Evolutionary conservation across 2,888 invertebrate species (phyloP), one percentile per base, ranked within the genome.

Genomic region (Malachius bipustulatus): DNA sequence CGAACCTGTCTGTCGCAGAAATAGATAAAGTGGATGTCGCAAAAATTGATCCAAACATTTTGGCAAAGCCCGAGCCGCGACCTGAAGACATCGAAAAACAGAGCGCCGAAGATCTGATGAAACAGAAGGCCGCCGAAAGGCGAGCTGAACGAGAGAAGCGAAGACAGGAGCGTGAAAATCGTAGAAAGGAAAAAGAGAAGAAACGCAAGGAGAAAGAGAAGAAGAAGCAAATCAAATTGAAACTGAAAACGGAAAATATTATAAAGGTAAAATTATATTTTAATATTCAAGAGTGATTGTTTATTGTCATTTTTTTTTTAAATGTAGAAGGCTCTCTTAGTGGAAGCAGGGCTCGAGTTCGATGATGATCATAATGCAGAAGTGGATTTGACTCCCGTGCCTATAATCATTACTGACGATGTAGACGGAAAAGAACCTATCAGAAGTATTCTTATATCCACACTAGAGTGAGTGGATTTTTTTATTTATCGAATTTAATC

Each of bases 401-500:
- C 54, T 4, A 34, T 51, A 14, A 36, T 51, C 4, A 42, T 52
- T 4, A 39, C 44, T 9, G 40, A 40, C 37, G 47, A 50, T 3
- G 47, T 63, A 10, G 28, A 42, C 19, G 36, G 35, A 14, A 67
- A 66, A 29, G 60, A 66, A 2, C 65, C 68, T 8, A 62, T 65
- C 10, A 70, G 68, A 47, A 71, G 75, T 33, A 75, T 75, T 39
- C 58, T 75, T 26, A 60, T 71, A 16, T 62, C 65, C 16, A 61
- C n/a, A n/a, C 67, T 14, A 69, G 70, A 27, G 67, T 64, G 49
- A 64, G 66, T 67, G 67, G 50, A 36, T 37, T 37, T 39, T 27
- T 27, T 32, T 34, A 16, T 19, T 19, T 19, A n/a, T n/a, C n/a
- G n/a, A n/a, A n/a, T n/a, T n/a, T n/a, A n/a, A n/a, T n/a, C n/a